Percentiles rank a stretch among this genome's conserved stretches.
Conservation (phyloP, 1,140 invertebrate species). For the Pogonomyrmex barbatus region DNA sequence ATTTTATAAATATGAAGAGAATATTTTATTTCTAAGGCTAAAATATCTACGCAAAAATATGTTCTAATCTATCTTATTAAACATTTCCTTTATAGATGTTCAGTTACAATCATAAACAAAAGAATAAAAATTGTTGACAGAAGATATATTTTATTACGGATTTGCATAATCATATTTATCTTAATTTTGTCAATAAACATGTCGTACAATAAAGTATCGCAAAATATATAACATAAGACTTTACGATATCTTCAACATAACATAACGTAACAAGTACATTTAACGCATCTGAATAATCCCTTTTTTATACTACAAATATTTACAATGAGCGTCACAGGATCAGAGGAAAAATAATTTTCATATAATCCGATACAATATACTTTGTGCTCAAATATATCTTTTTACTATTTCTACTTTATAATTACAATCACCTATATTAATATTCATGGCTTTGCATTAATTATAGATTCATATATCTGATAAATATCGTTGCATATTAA, state of each 20-base stretch:
- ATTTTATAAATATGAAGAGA: slow-evolving; percentile 19
- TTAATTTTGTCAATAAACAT: slow-evolving; percentile 43
- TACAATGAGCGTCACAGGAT: slow-evolving; percentile 62
- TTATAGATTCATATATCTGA: slow-evolving; percentile 55
- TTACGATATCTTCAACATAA: slow-evolving; percentile 51
- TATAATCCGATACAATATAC: slow-evolving; percentile 55
- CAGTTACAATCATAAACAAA: slow-evolving; percentile 21
- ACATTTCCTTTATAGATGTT: not conserved
- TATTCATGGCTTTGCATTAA: slow-evolving; percentile 59
- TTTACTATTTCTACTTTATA: slow-evolving; percentile 50
- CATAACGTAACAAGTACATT: slow-evolving; percentile 66
- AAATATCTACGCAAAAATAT: slow-evolving; percentile 6
- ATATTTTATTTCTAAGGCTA: slow-evolving; percentile 12
- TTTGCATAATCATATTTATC: slow-evolving; percentile 62
- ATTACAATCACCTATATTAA: slow-evolving; percentile 49
- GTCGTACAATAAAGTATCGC: slow-evolving; percentile 57
- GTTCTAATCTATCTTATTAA: slow-evolving; percentile 8
- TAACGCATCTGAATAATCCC: slow-evolving; percentile 53
- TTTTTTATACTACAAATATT: slow-evolving; percentile 71
- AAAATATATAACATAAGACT: slow-evolving; percentile 54
- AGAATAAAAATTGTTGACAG: slow-evolving; percentile 15
- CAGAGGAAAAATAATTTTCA: slow-evolving; percentile 59
- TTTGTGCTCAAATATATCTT: slow-evolving; percentile 62
- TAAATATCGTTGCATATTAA: slow-evolving; percentile 64
- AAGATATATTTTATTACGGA: slow-evolving; percentile 63